These are phyloP conservation scores for Myiothlypis coronata DNA, from an alignment of 2,797 vertebrate genomes.

Conservation along the genomic window DNA sequence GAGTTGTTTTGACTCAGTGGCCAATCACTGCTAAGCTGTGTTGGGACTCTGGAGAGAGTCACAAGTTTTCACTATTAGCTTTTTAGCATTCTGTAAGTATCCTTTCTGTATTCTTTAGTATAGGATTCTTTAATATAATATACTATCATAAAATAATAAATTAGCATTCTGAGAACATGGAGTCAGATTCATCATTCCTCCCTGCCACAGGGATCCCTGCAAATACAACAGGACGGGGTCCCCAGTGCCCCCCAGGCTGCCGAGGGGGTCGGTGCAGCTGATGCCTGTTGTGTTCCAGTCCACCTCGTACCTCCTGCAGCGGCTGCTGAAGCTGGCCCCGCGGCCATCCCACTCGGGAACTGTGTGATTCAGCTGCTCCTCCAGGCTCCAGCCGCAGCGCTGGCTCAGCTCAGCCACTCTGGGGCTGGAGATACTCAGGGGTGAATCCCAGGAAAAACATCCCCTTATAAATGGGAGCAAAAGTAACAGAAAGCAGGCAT, in stretches of 20 bases:
- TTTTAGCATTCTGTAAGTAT: no score
- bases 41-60: no score
- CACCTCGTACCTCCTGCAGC: constrained; percentile 72
- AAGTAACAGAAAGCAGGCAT: not conserved
- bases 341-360: constrained; percentile 30
- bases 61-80: no score
- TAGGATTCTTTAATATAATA: no score
- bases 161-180: no score
- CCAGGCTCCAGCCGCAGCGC: constrained; percentile 73
- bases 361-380: constrained; percentile 71
- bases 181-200: no score
- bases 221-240: not conserved
- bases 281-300: constrained; percentile 72
- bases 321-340: not conserved
- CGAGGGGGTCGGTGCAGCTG: constrained; percentile 64
- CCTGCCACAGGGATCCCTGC: no score
- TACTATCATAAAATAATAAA: no score
- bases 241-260: not conserved
- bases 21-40: no score
- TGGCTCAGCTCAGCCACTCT: not conserved
- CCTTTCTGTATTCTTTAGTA: no score
- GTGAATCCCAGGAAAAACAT: not conserved
- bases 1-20: no score
- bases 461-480: not conserved
- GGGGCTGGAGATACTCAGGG: no score